phyloP scores from a whole-genome alignment of 2,113 vertebrate species.

The Desmodus rotundus region DNA sequence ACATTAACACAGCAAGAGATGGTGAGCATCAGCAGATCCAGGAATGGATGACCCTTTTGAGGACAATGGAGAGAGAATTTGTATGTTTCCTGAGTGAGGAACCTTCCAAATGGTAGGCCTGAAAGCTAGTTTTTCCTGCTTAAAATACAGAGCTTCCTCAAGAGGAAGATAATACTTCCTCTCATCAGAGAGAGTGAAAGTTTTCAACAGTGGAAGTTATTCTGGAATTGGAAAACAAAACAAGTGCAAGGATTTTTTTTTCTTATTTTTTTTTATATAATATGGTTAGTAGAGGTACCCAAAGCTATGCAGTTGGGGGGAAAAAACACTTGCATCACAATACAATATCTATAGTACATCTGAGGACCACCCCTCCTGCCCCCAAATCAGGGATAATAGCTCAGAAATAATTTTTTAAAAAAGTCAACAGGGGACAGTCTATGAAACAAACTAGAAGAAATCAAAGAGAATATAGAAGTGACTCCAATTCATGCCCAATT shows the following conservation, averaged over 20 bases:
- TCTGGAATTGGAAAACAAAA: neutral
- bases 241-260: neutral
- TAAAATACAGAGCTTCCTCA: constrained; percentile 37
- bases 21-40: neutral
- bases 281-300: neutral
- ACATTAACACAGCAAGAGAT: neutral
- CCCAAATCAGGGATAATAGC: neutral
- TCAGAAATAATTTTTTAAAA: neutral
- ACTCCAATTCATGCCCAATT: neutral
- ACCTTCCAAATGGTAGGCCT: constrained; percentile 17
- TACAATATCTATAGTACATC: neutral
- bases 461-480: neutral
- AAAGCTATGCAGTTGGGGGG: neutral
- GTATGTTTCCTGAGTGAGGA: constrained; percentile 10
- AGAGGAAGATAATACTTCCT: constrained; percentile 34
- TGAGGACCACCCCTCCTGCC: neutral
- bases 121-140: constrained; percentile 51
- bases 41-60: constrained; percentile 12
- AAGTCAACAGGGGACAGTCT: neutral
- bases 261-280: neutral
- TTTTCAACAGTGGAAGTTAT: constrained; percentile 25
- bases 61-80: constrained; percentile 35
- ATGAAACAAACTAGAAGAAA: neutral
- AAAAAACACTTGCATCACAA: neutral
- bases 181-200: neutral